Evolutionary conservation across 2,888 invertebrate genomes (phyloP).

Genomic region (Blomia tropicalis): DNA sequence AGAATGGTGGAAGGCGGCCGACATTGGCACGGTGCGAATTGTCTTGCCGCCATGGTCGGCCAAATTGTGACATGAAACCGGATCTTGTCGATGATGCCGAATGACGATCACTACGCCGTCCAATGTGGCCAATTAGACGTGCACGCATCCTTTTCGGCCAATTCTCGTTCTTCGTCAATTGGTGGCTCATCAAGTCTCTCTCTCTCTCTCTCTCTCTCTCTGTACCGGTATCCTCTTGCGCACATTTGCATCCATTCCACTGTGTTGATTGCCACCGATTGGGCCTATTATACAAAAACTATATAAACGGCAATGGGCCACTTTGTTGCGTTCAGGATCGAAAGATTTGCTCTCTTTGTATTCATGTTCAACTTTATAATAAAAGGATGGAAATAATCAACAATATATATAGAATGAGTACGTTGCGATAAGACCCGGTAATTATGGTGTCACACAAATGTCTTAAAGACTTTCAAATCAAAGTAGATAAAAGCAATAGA

Average conservation of each 20-base stretch:
- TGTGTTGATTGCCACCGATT: constrained; percentile 14
- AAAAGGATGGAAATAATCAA: constrained; percentile 5
- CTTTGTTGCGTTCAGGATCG: too few species aligned
- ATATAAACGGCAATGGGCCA: not conserved
- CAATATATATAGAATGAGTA: not conserved
- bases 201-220: too few species aligned
- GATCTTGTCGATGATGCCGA: not conserved
- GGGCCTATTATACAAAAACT: constrained; percentile 1
- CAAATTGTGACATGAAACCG: constrained; percentile 9
- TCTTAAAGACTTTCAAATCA: too few species aligned
- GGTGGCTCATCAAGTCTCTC: not conserved
- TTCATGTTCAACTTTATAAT: too few species aligned
- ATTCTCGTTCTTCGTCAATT: not conserved
- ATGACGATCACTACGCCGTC: not conserved
- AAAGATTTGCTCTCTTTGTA: too few species aligned
- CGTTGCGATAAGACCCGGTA: too few species aligned
- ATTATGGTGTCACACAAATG: constrained; percentile 8
- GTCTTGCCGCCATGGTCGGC: not conserved
- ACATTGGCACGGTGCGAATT: not conserved
- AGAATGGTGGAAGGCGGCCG: not conserved
- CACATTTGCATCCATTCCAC: too few species aligned
- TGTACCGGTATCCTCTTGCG: too few species aligned
- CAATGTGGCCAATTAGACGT: constrained; percentile 4
- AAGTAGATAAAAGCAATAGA: too few species aligned
- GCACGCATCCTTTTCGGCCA: constrained; percentile 6